Evolutionary conservation across 1,140 invertebrate genomes (phyloP).

Genomic region (Aphis gossypii): DNA sequence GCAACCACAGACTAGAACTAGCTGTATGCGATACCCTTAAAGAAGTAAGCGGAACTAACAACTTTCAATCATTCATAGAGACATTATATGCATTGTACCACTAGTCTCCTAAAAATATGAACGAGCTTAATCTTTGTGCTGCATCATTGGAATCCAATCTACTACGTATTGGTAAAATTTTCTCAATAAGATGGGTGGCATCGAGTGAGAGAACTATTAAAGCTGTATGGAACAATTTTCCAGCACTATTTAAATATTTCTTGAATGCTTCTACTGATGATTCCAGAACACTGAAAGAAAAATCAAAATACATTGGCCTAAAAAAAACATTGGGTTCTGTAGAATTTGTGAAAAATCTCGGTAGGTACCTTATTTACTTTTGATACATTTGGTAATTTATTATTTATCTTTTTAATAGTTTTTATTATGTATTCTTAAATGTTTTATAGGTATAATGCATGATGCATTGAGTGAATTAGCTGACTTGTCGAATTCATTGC

Average conservation of each 20-base stretch:
- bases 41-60: neutral
- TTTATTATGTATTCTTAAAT: neutral
- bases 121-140: neutral
- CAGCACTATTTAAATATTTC: neutral
- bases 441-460: neutral
- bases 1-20: neutral
- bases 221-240: neutral
- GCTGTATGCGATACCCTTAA: neutral
- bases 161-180: neutral
- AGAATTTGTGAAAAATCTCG: neutral
- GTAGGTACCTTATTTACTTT: neutral
- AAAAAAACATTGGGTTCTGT: neutral
- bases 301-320: neutral
- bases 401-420: neutral
- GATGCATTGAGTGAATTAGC: neutral
- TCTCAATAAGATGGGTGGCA: neutral
- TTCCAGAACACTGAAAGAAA: neutral
- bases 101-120: neutral
- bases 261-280: neutral
- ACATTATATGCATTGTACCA: slow-evolving; percentile 19
- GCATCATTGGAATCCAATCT: neutral
- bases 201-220: neutral
- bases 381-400: neutral
- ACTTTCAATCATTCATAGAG: neutral
- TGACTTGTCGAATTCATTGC: neutral